These are phyloP conservation scores for Blastomussa wellsi DNA, from an alignment of 92 coral and sea anemone genomes.

Conservation along the genomic window DNA sequence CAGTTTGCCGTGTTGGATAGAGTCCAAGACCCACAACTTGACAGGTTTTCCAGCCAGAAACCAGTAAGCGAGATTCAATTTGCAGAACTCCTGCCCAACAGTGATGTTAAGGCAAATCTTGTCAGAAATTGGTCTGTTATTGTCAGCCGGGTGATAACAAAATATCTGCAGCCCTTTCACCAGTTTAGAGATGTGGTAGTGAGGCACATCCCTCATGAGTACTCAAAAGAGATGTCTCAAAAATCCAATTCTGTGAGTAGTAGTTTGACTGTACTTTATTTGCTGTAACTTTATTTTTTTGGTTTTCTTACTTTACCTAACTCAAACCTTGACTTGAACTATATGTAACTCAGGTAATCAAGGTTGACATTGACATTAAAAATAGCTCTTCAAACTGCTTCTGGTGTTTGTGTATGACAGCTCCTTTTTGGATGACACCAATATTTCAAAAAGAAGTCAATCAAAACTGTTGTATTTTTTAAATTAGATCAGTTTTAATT, in stretches of 20 bases:
- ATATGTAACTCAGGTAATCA: background rate
- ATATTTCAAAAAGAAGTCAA: background rate
- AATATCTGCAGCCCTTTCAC: constrained; percentile 41
- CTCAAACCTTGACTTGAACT: background rate
- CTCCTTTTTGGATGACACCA: constrained; percentile 17
- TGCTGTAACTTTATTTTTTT: background rate
- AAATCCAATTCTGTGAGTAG: constrained; percentile 20
- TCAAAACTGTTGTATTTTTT: constrained; percentile 19
- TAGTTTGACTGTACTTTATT: background rate
- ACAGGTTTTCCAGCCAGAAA: constrained; percentile 39
- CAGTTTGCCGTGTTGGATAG: constrained; percentile 56
- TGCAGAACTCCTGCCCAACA: constrained; percentile 60
- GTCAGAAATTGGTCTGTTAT: constrained; percentile 56
- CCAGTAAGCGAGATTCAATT: constrained; percentile 47
- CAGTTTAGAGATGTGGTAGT: constrained; percentile 47
- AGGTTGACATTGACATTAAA: no score
- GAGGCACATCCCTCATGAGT: constrained; percentile 62
- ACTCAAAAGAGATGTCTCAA: constrained; percentile 43
- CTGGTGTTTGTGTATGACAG: constrained; percentile 7
- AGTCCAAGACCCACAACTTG: constrained; percentile 53
- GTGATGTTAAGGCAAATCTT: constrained; percentile 51
- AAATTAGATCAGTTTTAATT: constrained; percentile 28
- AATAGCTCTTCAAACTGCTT: no score
- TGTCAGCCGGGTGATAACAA: constrained; percentile 66
- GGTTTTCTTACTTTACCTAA: background rate